Conservation (phyloP, 2,113 vertebrate species). For the Ochotona curzoniae region DNA sequence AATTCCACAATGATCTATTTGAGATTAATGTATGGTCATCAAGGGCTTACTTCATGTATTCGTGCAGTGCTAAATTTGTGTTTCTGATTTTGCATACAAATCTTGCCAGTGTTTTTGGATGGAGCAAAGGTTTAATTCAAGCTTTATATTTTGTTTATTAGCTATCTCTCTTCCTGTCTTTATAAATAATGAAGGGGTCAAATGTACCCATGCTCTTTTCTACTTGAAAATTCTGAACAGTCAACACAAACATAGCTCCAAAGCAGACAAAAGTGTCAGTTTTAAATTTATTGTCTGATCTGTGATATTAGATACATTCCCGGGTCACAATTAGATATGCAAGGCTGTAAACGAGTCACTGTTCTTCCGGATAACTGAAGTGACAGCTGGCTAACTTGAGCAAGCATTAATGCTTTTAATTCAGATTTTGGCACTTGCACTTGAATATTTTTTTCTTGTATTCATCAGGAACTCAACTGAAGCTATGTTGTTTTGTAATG, state of each 20-base stretch:
- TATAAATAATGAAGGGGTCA: background rate
- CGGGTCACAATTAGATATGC: background rate
- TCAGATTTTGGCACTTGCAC: background rate
- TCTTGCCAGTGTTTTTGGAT: slow-evolving; percentile 13
- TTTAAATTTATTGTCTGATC: slow-evolving; percentile 4
- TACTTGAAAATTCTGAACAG: slow-evolving; percentile 12
- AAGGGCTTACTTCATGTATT: background rate
- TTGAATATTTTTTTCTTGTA: slow-evolving; percentile 34
- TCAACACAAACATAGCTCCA: background rate
- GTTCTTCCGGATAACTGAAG: slow-evolving; percentile 55
- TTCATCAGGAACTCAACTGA: slow-evolving; percentile 36
- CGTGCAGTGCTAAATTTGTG: background rate
- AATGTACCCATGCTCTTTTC: background rate
- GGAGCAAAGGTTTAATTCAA: slow-evolving; percentile 18
- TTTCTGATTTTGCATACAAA: slow-evolving; percentile 10
- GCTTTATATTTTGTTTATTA: background rate
- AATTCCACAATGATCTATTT: background rate
- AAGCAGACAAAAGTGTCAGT: background rate
- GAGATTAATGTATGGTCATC: background rate
- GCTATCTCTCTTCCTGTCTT: background rate
- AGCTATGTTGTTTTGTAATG: background rate
- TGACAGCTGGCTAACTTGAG: slow-evolving; percentile 40
- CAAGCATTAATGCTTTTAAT: background rate
- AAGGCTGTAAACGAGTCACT: background rate
- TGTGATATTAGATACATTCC: background rate